Base-by-base conservation (phyloP, 2,113 vertebrate genomes). In the Oreochromis aureus region DNA sequence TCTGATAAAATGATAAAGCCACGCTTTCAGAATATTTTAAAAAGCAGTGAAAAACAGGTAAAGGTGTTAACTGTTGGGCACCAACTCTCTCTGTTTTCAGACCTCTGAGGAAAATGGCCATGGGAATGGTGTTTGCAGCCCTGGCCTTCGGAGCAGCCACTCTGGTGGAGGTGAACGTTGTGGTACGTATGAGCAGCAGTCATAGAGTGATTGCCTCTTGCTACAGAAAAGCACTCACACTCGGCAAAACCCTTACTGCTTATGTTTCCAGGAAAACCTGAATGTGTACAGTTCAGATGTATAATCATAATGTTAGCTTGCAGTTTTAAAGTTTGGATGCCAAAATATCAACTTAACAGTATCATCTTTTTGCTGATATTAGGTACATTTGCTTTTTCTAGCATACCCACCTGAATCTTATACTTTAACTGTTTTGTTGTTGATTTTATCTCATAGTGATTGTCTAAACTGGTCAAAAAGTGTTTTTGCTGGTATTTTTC, bases 121-220 rank as follows among this genome's bases (percentile, higher is more conserved):
- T 92, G 6, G 99, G 99, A 78, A 99, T 99, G 98, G 92, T 99
- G 85, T 96, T 99, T 86, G 98, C 97, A 18, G 97, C 97, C 5
- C 16, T 99, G 92, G 98, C 98, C 0, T 99, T 99, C 63, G 96
- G 94, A 89, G 96, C 97, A 53, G 98, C 98, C 82, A 96, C 98
- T 4, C 2, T 97, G 73, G 96, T 99, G 91, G 98, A 99, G 95
- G 41, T 98, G 87, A 97, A 97, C 86, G 97, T 98, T 73, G 96
- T 97, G 94, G 98, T 99, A 95, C 85, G 98, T 93, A 54, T 41
- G 32, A 78, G 15, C 15, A 61, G 2, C 4, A 58, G n/a, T 76
- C 53, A 24, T 12, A 16, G 9, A 32, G 44, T 7, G 59, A 63
- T 27, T 27, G 39, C 9, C 27, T 30, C 59, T 6, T 36, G 59